phyloP scores from a whole-genome alignment of 2,888 invertebrate genomes.

The Zele albiditarsus region DNA sequence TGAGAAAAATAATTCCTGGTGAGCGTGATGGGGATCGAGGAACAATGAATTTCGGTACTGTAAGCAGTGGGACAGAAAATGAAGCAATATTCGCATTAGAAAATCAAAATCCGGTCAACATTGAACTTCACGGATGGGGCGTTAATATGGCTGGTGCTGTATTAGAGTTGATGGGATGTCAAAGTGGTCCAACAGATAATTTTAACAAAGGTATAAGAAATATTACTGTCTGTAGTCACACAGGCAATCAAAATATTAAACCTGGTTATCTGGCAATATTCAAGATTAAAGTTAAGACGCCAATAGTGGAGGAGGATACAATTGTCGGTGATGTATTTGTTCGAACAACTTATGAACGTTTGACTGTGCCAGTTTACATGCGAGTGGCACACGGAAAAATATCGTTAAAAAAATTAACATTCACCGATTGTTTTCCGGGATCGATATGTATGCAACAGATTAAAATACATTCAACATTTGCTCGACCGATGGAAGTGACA shows the following conservation, averaged over 20 bases:
- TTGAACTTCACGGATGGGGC: conserved; percentile 78
- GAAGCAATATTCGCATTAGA: conserved; percentile 82
- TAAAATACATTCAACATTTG: conserved; percentile 86
- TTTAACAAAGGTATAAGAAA: conserved; percentile 67
- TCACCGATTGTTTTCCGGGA: conserved; percentile 88
- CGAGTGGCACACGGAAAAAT: conserved; percentile 84
- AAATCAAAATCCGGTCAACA: conserved; percentile 84
- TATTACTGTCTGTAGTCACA: conserved; percentile 67
- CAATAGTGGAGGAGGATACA: conserved; percentile 80
- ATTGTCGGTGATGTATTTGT: conserved; percentile 82
- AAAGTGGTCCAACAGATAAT: conserved; percentile 72
- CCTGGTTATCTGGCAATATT: conserved; percentile 81
- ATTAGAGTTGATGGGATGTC: conserved; percentile 79
- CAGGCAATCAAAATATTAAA: conserved; percentile 73
- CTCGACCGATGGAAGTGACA: conserved; percentile 85
- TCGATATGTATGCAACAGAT: conserved; percentile 85
- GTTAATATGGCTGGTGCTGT: conserved; percentile 77
- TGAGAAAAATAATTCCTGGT: conserved; percentile 71
- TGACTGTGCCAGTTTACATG: conserved; percentile 83
- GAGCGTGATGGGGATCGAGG: conserved; percentile 67
- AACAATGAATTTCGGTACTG: conserved; percentile 78
- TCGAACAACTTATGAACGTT: conserved; percentile 81
- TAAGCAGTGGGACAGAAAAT: conserved; percentile 79
- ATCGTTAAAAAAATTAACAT: conserved; percentile 76
- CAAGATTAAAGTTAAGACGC: conserved; percentile 81